Base-by-base conservation (phyloP, 2,888 invertebrate species). In the Athripsodes cinereus region DNA sequence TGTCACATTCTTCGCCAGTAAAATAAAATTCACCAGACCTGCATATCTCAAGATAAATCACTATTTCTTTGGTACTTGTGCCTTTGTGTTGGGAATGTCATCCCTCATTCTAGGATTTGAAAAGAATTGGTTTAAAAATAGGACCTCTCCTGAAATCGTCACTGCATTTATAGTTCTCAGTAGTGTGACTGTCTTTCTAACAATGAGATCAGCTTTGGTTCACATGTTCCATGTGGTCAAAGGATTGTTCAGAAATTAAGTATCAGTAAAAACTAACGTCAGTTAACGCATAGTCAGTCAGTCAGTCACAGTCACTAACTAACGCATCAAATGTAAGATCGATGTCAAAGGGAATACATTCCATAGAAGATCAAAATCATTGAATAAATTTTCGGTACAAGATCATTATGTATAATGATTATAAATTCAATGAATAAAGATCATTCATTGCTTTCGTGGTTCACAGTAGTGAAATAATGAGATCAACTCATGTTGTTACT, bases 1-100 rank as follows among this genome's bases (percentile, higher is more conserved):
- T 6, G 16, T 61, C 5, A 31, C 57, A 5, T 47, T 31, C 8
- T 53, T 61, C 31, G 53, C 55, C 21, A 22, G 50, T 10, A 51
- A 47, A 10, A 47, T 55, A 21, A 60, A 48, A 26, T 47, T 47
- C n/a, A 20, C 51, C 13, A 56, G 53, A 26, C 59, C 59, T 8
- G 53, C 58, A 1, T 57, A 49, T 21, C 22, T 63, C 22, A 61
- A 54, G 31, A 22, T 59, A 13, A 61, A 51, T 55, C 63, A 63
- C 51, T 55, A 47, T 40, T 16, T 55, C 3, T 55, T 55, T 1
- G 22, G 57, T 22, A 18, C 20, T 11, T 8, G 34, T 8, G 49
- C 55, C 16, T 63, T 61, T 31, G 22, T 26, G 21, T 10, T 63
- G 16, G 63, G 61, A 11, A 50, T 61, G 13, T 19, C 55, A 5